Evolutionary conservation across 2,888 invertebrate species (phyloP), one percentile per base, ranked within the genome.

Genomic region (Halocaridina rubra): DNA sequence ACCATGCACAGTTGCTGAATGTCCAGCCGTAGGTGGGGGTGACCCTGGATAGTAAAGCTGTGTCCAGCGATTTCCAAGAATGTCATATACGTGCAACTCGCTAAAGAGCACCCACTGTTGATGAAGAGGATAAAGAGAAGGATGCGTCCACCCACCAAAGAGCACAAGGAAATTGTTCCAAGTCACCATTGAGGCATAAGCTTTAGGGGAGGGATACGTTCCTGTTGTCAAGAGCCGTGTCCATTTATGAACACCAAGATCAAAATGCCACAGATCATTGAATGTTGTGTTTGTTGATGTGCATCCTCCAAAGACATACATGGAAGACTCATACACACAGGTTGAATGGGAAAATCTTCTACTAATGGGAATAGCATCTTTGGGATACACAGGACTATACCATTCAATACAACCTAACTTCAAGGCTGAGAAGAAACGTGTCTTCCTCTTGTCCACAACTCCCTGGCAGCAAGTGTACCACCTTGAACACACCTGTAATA

Each of bases 221-320:
- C 95, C 97, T 91, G 94, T 95, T 3, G 96, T 95, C 67, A 96
- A 91, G 0, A 96, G 95, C 88, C 97, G 93, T 24, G 95, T 93
- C 98, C 98, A 98, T 89, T 94, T 93, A 89, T 97, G 93, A 71
- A 93, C 94, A 0, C 95, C 95, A 86, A 98, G 93, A 92, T 98
- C 97, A 91, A 98, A 94, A 88, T 94, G 93, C 98, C 98, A 98
- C 39, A 99, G 92, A 92, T 99, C 98, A 92, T 99, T 98, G 90
- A 98, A 98, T 16, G 98, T 97, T 24, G 98, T 98, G 90, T 96
- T 95, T 80, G 96, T 95, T 53, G 96, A 95, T 13, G 98, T 98
- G 89, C 98, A 98, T 7, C 98, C 98, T 39, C 98, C 98, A 93
- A 98, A 98, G 71, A 98, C 94, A 90, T 96, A 98, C 96, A 98